Conservation (phyloP, 2,797 vertebrate genomes). For the Mus caroli region DNA sequence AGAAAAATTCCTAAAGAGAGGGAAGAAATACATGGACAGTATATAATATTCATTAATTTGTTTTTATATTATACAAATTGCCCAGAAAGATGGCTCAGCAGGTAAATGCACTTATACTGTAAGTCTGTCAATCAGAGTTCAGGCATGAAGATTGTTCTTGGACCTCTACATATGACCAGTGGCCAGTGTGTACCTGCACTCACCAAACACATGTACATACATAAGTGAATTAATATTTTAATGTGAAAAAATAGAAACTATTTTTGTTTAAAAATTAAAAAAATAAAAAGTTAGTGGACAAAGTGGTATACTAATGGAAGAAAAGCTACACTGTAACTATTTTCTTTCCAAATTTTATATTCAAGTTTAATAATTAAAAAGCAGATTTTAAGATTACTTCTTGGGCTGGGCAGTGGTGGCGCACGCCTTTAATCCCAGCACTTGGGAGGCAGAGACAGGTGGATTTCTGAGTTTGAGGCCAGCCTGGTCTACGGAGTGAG, state of each 20-base stretch:
- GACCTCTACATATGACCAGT: neutral
- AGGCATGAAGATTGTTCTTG: neutral
- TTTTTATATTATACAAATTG: neutral
- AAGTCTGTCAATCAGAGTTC: neutral
- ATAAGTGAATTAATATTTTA: neutral
- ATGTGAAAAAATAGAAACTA: slow-evolving; percentile 43
- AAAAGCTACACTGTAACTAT: neutral
- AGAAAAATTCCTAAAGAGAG: neutral
- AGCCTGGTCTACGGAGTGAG: too few species aligned
- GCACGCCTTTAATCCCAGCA: too few species aligned
- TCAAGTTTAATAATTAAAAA: neutral
- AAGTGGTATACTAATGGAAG: neutral
- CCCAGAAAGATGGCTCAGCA: neutral
- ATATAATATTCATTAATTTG: neutral
- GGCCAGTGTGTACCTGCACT: neutral
- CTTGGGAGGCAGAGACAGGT: too few species aligned
- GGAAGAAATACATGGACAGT: neutral
- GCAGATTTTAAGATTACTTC: neutral
- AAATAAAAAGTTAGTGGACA: slow-evolving; percentile 41
- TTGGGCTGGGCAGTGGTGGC: neutral
- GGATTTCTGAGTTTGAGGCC: too few species aligned
- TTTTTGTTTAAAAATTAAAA: neutral
- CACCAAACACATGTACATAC: neutral
- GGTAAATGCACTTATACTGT: neutral
- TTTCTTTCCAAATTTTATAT: neutral